Base-by-base conservation (phyloP, 1,140 invertebrate genomes). In the Muscidifurax raptorellus region DNA sequence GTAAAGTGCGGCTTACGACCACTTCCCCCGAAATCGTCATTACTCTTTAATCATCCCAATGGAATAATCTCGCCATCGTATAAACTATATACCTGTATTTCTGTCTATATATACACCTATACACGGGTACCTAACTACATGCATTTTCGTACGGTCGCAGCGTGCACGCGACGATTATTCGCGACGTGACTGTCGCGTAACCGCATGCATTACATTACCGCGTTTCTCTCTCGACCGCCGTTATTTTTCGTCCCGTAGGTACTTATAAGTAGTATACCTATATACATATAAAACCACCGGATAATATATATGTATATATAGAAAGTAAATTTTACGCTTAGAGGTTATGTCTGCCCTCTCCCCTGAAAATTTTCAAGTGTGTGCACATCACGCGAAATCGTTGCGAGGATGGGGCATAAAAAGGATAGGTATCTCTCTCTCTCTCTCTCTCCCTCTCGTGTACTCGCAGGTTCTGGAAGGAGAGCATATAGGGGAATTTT, bases 101-200 rank as follows among this genome's bases (percentile, higher is more conserved):
- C n/a, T n/a, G 1, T 52, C 44, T 47, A 2, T 67, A 67, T 67
- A 67, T 67, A 67, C n/a, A 59, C 7, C n/a, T 59, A 59, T 25
- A 67, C n/a, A 47, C 44, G 52, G 13, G n/a, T 18, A 47, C 10
- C 28, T 28, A 67, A 10, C 4, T 25, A 64, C 59, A 22, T 25
- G 59, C 36, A 36, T 36, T 36, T 36, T 36, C 36, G 36, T 36
- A 40, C 36, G 36, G 36, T 9, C 36, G 36, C 59, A 22, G 6
- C 6, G 67, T 7, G 27, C 27, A 1, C 13, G 67, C 27, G 27
- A 69, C 30, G 66, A 78, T 69, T 69, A 69, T 69, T 69, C 25
- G 75, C 64, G 74, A 72, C 82, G 22, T 78, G 75, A 40, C 67
- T 67, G 80, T 27, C 64, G 83, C 36, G 30, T 2, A 44, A 66